A percentile compares a stretch with the other conserved stretches of the same genome.
Evolutionary conservation across 2,888 invertebrate genomes (phyloP).

Genomic region (Deilephila porcellus): DNA sequence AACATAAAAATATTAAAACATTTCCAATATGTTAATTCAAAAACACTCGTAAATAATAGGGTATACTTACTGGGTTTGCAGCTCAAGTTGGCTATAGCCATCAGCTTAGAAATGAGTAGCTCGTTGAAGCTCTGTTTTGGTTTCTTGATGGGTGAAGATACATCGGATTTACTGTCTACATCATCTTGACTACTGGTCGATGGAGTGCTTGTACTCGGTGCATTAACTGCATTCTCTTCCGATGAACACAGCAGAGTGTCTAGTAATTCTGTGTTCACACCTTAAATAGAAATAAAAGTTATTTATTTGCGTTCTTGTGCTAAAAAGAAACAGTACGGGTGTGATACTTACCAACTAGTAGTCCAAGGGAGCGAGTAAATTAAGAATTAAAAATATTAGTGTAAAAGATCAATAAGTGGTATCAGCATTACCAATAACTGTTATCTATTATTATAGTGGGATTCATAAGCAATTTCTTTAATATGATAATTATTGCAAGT

Average conservation of each 20-base stretch:
- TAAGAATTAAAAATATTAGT: conserved; percentile 47
- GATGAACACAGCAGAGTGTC: conserved; percentile 91
- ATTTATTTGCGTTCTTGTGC: background rate
- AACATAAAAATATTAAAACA: no score
- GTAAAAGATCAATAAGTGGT: conserved; percentile 34
- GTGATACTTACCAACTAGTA: conserved; percentile 70
- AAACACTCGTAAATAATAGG: conserved; percentile 13
- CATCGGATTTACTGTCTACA: conserved; percentile 50
- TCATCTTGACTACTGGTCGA: conserved; percentile 40
- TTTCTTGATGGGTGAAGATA: conserved; percentile 52
- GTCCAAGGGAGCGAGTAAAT: conserved; percentile 64
- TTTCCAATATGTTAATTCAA: background rate
- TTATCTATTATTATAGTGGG: no score
- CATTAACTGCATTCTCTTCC: conserved; percentile 47
- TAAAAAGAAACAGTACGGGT: conserved; percentile 28
- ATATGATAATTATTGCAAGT: no score
- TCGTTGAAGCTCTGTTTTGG: conserved; percentile 90
- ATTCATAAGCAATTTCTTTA: no score
- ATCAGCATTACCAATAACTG: background rate
- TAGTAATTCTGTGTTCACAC: conserved; percentile 92
- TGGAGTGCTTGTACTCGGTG: conserved; percentile 38
- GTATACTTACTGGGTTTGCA: conserved; percentile 92
- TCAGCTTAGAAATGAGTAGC: conserved; percentile 91
- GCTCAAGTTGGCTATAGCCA: conserved; percentile 92
- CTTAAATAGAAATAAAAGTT: conserved; percentile 75